phyloP scores from a whole-genome alignment of 2,888 invertebrate species.

The Norana najaformis region DNA sequence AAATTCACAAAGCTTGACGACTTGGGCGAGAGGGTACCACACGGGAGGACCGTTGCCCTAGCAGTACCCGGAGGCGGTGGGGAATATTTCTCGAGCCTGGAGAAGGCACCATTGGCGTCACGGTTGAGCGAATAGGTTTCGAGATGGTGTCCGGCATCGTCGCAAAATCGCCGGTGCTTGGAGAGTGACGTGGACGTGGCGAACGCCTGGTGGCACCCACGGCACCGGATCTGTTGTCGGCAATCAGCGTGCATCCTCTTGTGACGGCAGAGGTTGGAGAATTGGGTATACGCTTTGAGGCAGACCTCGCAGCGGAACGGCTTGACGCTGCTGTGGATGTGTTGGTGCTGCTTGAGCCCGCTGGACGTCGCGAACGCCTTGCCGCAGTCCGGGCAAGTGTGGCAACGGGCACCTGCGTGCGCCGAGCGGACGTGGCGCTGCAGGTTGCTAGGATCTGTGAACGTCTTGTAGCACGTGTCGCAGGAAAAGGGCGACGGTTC shows the following conservation, averaged over 20 bases:
- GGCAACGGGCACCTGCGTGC: conserved; percentile 83
- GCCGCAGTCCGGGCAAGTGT: conserved; percentile 92
- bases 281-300: conserved; percentile 95
- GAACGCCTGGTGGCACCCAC: conserved; percentile 90
- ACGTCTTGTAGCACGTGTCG: conserved; percentile 74
- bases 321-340: conserved; percentile 97
- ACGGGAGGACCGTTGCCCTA: background rate
- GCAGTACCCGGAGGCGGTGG: background rate
- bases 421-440: conserved; percentile 93
- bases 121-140: background rate
- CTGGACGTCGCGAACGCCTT: conserved; percentile 97
- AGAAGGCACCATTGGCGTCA: background rate
- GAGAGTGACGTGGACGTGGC: conserved; percentile 86
- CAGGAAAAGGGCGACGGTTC: conserved; percentile 69
- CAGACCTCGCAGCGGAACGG: conserved; percentile 84
- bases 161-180: conserved; percentile 95
- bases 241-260: conserved; percentile 97
- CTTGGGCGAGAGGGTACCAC: background rate
- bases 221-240: conserved; percentile 86
- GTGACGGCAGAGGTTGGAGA: conserved; percentile 98
- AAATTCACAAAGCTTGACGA: background rate
- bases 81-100: background rate
- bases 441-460: conserved; percentile 92
- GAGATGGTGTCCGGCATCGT: conserved; percentile 63
- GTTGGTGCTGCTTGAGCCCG: conserved; percentile 97